Percentiles rank a stretch among this genome's conserved stretches.
Evolutionary conservation across 1,140 invertebrate species (phyloP).

Genomic region (Calosoma granatense): DNA sequence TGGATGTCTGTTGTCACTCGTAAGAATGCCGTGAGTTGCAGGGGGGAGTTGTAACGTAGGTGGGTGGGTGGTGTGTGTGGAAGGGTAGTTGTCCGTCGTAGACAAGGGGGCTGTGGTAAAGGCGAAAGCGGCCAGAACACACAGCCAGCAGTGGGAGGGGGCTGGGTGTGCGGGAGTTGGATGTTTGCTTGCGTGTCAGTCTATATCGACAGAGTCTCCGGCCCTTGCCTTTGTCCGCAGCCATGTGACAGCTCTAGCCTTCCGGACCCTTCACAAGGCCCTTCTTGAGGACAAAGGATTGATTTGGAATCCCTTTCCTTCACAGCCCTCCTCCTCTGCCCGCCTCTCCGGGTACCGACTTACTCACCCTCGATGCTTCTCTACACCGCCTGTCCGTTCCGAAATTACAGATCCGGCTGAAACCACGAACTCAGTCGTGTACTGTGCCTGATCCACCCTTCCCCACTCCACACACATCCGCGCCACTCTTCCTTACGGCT

Average conservation of each 20-base stretch:
- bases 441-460: neutral
- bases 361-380: too few species aligned
- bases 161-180: neutral
- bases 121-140: neutral
- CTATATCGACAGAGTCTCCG: neutral
- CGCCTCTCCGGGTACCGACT: neutral
- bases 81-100: neutral
- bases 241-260: constrained; percentile 13
- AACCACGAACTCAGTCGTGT: neutral
- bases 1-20: too few species aligned
- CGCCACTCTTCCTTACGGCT: too few species aligned
- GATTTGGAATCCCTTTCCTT: constrained; percentile 21
- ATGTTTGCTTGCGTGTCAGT: neutral
- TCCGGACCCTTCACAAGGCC: neutral
- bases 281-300: constrained; percentile 26
- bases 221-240: constrained; percentile 14
- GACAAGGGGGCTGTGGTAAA: neutral
- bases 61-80: neutral
- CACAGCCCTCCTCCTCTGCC: too few species aligned
- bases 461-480: neutral
- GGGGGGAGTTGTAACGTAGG: neutral
- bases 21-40: too few species aligned
- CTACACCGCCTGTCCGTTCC: constrained; percentile 15
- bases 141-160: neutral
- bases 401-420: constrained; percentile 1